Base-by-base conservation (phyloP, 2,797 vertebrate genomes). In the Sorex maritimensis region DNA sequence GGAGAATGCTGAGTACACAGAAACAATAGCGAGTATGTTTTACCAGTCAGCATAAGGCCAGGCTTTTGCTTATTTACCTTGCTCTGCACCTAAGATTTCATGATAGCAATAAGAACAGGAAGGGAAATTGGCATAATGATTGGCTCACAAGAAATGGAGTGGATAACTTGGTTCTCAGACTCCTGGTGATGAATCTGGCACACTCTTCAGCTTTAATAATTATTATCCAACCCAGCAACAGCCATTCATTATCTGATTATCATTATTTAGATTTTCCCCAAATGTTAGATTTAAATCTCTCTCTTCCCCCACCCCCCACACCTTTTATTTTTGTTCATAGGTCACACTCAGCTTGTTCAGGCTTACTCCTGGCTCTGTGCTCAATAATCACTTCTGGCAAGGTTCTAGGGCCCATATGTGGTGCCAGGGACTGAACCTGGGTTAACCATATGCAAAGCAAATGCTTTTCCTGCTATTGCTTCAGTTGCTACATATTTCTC, bases 211-310 rank as follows among this genome's bases (percentile, higher is more conserved):
- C 41, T 19, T 86, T 82, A 38, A 69, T 87, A 83, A 49, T 61
- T 24, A 68, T 34, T 38, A 17, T 15, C 83, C 49, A 65, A 38
- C 5, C 38, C 88, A 19, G 13, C 41, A n/a, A 44, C 30, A 77
- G 30, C 89, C 73, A 80, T 41, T 49, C 15, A 68, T 74, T 55
- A 49, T 77, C 52, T 95, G n/a, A 78, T 34, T 89, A 78, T 80
- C 17, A 52, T 74, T 55, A 87, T 73, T 74, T 81, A 74, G 24
- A 49, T 88, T 93, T 52, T 9, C 44, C 15, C 10, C 30, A 88
- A 88, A 74, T 46, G 5, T 26, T 82, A 46, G 23, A 23, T 28
- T 88, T 93, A 52, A 82, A 63, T 72, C 90, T 44, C 3, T 19
- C 26, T 8, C 23, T 41, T 83, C 75, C 24, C 61, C 86, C 69